Evolutionary conservation across 2,797 vertebrate species (phyloP), one percentile per base, ranked within the genome.

Genomic region (Ibycter americanus): DNA sequence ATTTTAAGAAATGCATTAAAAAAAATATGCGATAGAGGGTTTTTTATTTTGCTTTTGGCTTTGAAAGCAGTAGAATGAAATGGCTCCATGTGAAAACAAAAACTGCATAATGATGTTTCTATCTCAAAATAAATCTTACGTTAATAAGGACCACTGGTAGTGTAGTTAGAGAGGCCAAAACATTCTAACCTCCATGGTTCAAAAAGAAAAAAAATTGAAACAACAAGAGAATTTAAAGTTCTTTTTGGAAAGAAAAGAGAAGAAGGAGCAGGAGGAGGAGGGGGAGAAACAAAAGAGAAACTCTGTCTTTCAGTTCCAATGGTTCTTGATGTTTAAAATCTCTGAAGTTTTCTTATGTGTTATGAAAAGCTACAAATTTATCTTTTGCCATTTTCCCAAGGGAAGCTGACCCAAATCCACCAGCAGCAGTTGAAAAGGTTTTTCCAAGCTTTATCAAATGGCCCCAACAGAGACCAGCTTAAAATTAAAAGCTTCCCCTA

Each of bases 401-500:
- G 97, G 98, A 98, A 93, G 94, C 84, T 98, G 98, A 98, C 97
- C 97, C 96, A 98, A 98, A 98, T 98, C 97, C 96, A 98, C 95
- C 87, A 97, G 97, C 96, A 97, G 97, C 94, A 95, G 96, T 97
- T 98, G 97, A 98, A 98, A 98, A 96, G 97, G 93, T 98, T 97
- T 98, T 97, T 98, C 94, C 95, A 93, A 97, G 98, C 97, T 98
- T 98, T 98, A 98, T 98, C 97, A 98, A 98, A 98, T 98, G 97
- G 97, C 97, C 97, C 96, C 97, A 98, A 97, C 95, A 97, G 97
- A 98, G 97, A 95, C 96, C 92, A 96, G 97, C 96, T 98, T 98
- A 97, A 98, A 98, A 98, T 98, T 98, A 98, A 98, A 98, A 98
- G 98, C 98, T 98, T 97, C 94, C 96, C 91, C 83, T 92, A 97